Evolutionary conservation across 2,113 vertebrate species (phyloP).

Genomic region (Alosa alosa): DNA sequence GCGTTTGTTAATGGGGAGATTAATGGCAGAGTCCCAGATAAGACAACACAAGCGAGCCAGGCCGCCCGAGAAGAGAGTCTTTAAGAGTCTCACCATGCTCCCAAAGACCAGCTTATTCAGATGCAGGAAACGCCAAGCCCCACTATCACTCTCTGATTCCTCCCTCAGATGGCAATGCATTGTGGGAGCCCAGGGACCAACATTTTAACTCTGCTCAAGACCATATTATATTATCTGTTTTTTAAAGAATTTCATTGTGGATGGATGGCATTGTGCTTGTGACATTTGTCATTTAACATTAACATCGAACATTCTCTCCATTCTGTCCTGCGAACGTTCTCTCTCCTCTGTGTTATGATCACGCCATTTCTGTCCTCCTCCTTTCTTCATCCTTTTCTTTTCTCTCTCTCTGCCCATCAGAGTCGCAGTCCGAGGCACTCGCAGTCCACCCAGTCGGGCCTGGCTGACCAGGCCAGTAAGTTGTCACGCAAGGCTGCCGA

Average conservation of each 20-base stretch:
- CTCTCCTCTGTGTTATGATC: neutral
- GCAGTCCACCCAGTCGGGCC: slow-evolving; percentile 92
- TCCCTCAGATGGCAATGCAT: neutral
- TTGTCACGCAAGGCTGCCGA: no score
- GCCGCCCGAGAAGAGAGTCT: neutral
- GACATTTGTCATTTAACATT: neutral
- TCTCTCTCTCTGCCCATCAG: slow-evolving; percentile 59
- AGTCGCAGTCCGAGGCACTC: slow-evolving; percentile 93
- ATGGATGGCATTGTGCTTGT: neutral
- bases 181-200: neutral
- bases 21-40: neutral
- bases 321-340: no score
- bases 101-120: neutral
- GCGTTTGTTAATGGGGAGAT: neutral
- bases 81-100: neutral
- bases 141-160: neutral
- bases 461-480: slow-evolving; percentile 95
- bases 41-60: neutral
- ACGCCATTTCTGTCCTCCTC: neutral
- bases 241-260: neutral
- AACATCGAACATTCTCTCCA: neutral
- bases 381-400: neutral
- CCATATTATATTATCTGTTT: neutral
- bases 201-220: neutral
- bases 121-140: neutral